Percentiles rank a stretch among this genome's conserved stretches.
Conservation (phyloP, 1,140 invertebrate species). For the Procambarus virginalis region DNA sequence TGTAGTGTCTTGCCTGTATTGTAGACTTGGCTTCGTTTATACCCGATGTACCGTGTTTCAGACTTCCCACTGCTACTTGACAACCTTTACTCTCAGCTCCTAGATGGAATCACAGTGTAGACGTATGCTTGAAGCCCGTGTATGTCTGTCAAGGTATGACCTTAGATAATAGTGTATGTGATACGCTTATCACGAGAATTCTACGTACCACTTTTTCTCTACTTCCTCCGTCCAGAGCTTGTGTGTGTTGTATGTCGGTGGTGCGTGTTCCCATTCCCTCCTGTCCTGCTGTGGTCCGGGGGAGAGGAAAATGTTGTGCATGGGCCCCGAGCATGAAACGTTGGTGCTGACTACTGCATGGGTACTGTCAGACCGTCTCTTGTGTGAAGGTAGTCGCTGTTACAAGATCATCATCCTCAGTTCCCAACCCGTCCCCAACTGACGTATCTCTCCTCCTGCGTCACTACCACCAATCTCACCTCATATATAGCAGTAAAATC, state of each 20-base stretch:
- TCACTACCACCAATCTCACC: not conserved
- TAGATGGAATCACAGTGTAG: not conserved
- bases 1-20: not conserved
- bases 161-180: conserved; percentile 4
- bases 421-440: not conserved
- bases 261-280: not conserved
- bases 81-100: not conserved
- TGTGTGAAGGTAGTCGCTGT: not conserved
- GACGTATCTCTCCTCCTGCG: not conserved
- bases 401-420: not conserved
- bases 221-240: not conserved
- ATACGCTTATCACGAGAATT: not conserved
- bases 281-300: not conserved
- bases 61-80: not conserved
- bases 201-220: not conserved
- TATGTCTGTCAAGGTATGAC: not conserved
- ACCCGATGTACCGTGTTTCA: not conserved
- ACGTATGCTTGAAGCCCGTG: conserved; percentile 1
- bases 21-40: not conserved
- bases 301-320: not conserved
- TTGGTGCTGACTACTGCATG: conserved; percentile 11
- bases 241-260: not conserved
- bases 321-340: not conserved
- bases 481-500: not conserved
- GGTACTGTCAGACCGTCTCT: conserved; percentile 1